Evolutionary conservation across 2,888 invertebrate species (phyloP).

Genomic region (Eucera pruinosa): DNA sequence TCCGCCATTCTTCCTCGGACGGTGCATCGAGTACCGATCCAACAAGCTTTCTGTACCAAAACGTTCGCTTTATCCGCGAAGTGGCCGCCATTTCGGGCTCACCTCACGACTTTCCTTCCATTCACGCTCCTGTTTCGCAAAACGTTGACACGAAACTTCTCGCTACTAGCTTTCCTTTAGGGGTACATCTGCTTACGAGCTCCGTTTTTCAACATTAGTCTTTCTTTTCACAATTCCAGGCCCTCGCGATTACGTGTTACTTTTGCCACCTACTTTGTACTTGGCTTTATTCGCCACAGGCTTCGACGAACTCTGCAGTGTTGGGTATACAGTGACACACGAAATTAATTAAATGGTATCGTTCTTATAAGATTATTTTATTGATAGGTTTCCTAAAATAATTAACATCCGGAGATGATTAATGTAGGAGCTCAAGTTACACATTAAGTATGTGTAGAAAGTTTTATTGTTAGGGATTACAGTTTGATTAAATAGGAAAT

Average conservation of each 20-base stretch:
- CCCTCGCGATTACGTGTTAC: slow-evolving; percentile 3
- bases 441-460: no score
- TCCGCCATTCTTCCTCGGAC: slow-evolving; percentile 50
- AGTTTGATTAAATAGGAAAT: no score
- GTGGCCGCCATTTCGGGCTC: slow-evolving; percentile 59
- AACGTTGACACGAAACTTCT: slow-evolving; percentile 46
- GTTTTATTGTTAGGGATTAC: no score
- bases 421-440: no score
- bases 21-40: slow-evolving; percentile 66
- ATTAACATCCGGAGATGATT: no score
- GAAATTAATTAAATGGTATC: no score
- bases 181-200: slow-evolving; percentile 38
- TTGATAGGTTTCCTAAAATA: no score
- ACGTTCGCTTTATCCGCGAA: slow-evolving; percentile 71
- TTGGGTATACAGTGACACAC: no score
- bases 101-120: neutral
- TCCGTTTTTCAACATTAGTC: slow-evolving; percentile 20
- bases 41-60: slow-evolving; percentile 72
- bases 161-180: slow-evolving; percentile 2
- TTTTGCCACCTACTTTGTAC: neutral
- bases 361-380: no score
- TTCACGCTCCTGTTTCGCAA: slow-evolving; percentile 47
- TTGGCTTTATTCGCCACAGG: neutral
- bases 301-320: no score
- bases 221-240: neutral